Evolutionary conservation across 2,888 invertebrate genomes (phyloP).

Genomic region (Cerastoderma edule): DNA sequence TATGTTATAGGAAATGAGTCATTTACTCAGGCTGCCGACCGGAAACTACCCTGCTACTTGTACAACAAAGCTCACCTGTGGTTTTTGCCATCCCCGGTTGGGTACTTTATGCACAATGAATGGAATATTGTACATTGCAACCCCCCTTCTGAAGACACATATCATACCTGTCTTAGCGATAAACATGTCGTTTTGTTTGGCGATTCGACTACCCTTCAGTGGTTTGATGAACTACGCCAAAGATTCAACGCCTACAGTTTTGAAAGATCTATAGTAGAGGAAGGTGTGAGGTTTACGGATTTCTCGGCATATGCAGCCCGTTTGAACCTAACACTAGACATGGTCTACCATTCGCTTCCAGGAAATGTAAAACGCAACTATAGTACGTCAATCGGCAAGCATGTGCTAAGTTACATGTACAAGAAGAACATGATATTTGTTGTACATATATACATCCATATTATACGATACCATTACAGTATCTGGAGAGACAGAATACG

Average conservation of each 20-base stretch:
- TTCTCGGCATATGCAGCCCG: neutral
- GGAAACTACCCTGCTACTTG: neutral
- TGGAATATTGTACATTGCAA: conserved; percentile 16
- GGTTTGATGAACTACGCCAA: conserved; percentile 20
- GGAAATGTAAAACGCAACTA: conserved; percentile 4
- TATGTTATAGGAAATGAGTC: no score
- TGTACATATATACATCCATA: conserved; percentile 27
- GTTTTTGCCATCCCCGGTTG: conserved; percentile 12
- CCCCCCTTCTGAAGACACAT: neutral
- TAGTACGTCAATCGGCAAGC: neutral
- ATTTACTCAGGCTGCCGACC: no score
- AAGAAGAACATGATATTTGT: conserved; percentile 27
- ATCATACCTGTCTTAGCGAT: conserved; percentile 21
- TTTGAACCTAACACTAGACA: conserved; percentile 21
- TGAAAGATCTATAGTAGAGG: conserved; percentile 24
- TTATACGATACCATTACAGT: conserved; percentile 25
- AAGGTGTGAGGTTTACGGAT: conserved; percentile 28
- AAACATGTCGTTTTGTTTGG: conserved; percentile 26
- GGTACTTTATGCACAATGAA: conserved; percentile 15
- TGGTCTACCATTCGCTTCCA: conserved; percentile 25
- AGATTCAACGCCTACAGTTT: conserved; percentile 8
- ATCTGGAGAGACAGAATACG: conserved; percentile 8
- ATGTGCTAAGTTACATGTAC: conserved; percentile 1
- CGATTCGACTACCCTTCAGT: conserved; percentile 31
- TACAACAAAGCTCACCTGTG: conserved; percentile 7